Evolutionary conservation across 2,113 vertebrate species (phyloP), one percentile per base, ranked within the genome.

Genomic region (Lipophrys pholis): DNA sequence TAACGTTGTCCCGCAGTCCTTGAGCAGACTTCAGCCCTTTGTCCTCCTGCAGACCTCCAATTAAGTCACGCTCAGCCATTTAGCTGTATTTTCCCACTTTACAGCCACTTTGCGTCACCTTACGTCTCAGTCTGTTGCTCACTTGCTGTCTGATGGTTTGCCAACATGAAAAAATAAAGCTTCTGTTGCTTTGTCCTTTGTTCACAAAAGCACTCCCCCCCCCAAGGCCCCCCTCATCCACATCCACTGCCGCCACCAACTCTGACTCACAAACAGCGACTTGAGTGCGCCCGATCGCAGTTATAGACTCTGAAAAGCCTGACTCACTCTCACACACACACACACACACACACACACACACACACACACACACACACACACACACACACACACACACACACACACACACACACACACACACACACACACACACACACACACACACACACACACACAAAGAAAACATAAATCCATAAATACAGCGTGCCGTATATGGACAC

Each of bases 101-200:
- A 35, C 80, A 41, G 61, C 53, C 43, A 0, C 71, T 76, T 45
- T 30, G 21, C 40, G 56, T 81, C 16, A 17, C 67, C 16, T 63
- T 65, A n/a, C n/a, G 54, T 69, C 56, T 11, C 66, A 5, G 54
- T 51, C 54, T 53, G 74, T 8, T 73, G 58, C 71, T 76, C 70
- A 58, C 80, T 80, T 54, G 45, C 57, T 64, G 49, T 69, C 41
- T 59, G 57, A 61, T 50, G 62, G 14, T 7, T 48, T 38, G 43
- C 30, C 41, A 51, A 65, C 49, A 49, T 62, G 58, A 75, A 39
- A 62, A 30, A n/a, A n/a, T n/a, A 75, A 72, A 40, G 35, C 54
- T 12, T 1, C 58, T 5, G 57, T 41, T 54, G 54, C 69, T 65
- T 70, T 67, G 59, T 79, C 51, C 51, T 68, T 69, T 3, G 55